A percentile compares a stretch with the other conserved stretches of the same genome.
These are phyloP conservation scores for Drosophila triauraria DNA, from an alignment of 1,140 invertebrate genomes.

Conservation along the genomic window DNA sequence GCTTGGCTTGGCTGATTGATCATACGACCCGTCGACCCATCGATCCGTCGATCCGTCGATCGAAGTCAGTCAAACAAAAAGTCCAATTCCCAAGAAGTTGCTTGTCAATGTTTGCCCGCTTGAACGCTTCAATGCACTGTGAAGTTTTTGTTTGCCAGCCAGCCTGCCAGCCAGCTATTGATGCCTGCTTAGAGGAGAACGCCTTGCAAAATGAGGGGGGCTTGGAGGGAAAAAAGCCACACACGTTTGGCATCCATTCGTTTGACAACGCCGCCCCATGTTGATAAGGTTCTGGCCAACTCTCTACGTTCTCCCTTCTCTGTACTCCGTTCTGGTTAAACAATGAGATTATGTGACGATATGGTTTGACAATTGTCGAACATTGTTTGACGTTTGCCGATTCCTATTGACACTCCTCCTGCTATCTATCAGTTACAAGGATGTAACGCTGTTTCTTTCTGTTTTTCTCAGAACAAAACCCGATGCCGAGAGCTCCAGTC, in stretches of 20 bases:
- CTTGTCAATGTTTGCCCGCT: conserved; percentile 74
- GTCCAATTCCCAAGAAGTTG: conserved; percentile 80
- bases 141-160: conserved; percentile 39
- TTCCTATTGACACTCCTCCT: conserved; percentile 69
- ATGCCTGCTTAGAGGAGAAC: conserved; percentile 26
- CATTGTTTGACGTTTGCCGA: conserved; percentile 84
- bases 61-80: conserved; percentile 48
- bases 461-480: conserved; percentile 77
- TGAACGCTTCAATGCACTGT: conserved; percentile 73
- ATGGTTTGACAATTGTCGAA: conserved; percentile 84
- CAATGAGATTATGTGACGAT: conserved; percentile 84
- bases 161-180: conserved; percentile 12
- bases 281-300: conserved; percentile 61
- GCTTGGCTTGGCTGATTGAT: conserved; percentile 56
- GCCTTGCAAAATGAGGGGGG: conserved; percentile 40
- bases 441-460: conserved; percentile 67
- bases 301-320: conserved; percentile 1
- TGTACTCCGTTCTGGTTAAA: conserved; percentile 62
- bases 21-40: conserved; percentile 56
- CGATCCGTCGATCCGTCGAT: conserved; percentile 50
- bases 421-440: conserved; percentile 74
- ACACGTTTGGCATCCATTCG: conserved; percentile 56
- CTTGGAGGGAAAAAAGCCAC: conserved; percentile 21
- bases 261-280: conserved; percentile 76
- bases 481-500: conserved; percentile 43